A percentile compares a stretch with the other conserved stretches of the same genome.
These are phyloP conservation scores for Calameuta idolon DNA, from an alignment of 2,888 invertebrate species.

Conservation along the genomic window DNA sequence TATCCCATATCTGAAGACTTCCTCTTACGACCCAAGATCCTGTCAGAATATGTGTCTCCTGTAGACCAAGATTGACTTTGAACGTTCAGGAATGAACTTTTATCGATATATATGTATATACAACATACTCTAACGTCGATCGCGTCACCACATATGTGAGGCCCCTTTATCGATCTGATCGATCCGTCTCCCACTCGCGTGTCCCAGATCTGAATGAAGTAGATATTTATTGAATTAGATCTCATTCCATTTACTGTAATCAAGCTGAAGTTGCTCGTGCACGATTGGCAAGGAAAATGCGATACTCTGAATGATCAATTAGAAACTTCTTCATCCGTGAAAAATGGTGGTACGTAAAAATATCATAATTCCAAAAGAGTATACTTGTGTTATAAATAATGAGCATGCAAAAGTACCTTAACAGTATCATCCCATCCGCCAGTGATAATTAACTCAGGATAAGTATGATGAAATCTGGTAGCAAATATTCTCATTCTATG, in stretches of 20 bases:
- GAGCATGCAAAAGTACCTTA: slow-evolving; percentile 61
- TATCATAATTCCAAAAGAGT: neutral
- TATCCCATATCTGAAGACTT: slow-evolving; percentile 71
- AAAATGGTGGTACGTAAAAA: neutral
- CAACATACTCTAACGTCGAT: slow-evolving; percentile 70
- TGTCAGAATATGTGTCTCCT: slow-evolving; percentile 70
- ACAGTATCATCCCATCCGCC: slow-evolving; percentile 73
- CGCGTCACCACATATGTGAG: slow-evolving; percentile 71
- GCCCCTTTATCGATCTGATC: slow-evolving; percentile 71
- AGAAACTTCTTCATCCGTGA: neutral
- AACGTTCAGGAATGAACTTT: neutral
- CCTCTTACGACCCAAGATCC: slow-evolving; percentile 72
- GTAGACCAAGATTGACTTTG: slow-evolving; percentile 1
- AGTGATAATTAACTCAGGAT: slow-evolving; percentile 67
- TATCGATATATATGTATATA: slow-evolving; percentile 20
- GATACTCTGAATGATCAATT: slow-evolving; percentile 1
- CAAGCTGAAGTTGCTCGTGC: neutral
- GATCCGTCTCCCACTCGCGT: slow-evolving; percentile 69
- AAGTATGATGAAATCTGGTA: slow-evolving; percentile 68
- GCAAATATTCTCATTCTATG: slow-evolving; percentile 64
- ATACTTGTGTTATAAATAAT: neutral
- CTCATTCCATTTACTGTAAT: neutral
- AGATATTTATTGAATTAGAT: neutral
- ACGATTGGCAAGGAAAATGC: slow-evolving; percentile 18
- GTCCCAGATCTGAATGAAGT: slow-evolving; percentile 71